These are phyloP conservation scores for Horisme vitalbata DNA, from an alignment of 2,888 invertebrate species.

Conservation along the genomic window DNA sequence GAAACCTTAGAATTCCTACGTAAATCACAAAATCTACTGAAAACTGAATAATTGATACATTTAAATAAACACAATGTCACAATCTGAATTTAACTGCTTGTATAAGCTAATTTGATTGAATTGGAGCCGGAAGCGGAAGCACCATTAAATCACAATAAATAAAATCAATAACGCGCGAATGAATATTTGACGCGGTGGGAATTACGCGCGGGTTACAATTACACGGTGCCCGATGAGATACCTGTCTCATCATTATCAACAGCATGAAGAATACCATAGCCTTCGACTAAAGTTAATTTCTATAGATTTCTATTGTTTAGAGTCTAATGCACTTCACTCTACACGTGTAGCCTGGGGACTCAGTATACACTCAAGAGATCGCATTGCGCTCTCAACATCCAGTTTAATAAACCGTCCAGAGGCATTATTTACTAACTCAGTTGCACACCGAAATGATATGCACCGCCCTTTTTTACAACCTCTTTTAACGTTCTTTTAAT, in stretches of 20 bases:
- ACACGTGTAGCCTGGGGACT: too few species aligned
- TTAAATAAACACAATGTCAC: constrained; percentile 1
- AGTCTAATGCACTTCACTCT: too few species aligned
- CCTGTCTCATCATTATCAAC: too few species aligned
- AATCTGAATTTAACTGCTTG: neutral
- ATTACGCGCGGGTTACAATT: neutral
- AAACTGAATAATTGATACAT: constrained; percentile 7
- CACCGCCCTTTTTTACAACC: too few species aligned
- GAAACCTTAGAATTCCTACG: neutral
- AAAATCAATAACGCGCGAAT: constrained; percentile 9
- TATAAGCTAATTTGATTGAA: neutral
- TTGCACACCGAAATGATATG: too few species aligned
- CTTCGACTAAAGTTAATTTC: neutral
- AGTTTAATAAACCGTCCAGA: too few species aligned
- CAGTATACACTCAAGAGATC: too few species aligned
- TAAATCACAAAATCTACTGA: neutral
- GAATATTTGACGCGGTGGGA: constrained; percentile 8
- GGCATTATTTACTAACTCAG: too few species aligned
- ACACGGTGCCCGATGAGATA: neutral
- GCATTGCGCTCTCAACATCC: too few species aligned
- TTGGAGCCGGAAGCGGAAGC: neutral
- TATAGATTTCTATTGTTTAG: neutral
- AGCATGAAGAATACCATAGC: too few species aligned
- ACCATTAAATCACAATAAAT: neutral
- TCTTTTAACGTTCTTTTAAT: too few species aligned